Conservation (phyloP, 2,888 invertebrate genomes). For the Acrobasis consociella region DNA sequence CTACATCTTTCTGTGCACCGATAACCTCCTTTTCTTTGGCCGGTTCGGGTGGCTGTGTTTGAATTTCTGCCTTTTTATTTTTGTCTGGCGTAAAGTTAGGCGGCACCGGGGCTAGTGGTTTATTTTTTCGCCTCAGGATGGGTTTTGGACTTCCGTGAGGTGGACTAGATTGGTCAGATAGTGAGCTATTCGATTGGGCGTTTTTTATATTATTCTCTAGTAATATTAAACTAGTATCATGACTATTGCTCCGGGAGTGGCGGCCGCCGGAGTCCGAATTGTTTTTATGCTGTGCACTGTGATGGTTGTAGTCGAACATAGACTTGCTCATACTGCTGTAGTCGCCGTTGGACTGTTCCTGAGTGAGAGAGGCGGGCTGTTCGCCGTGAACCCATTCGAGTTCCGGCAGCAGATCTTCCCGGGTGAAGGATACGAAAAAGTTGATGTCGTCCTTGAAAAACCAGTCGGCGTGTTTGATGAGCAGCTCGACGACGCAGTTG, state of each 20-base stretch:
- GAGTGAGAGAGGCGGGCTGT: conserved; percentile 64
- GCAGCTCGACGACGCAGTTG: conserved; percentile 92
- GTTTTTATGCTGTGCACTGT: conserved; percentile 36
- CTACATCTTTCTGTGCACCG: conserved; percentile 55
- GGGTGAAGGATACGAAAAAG: conserved; percentile 85
- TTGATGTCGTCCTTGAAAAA: conserved; percentile 91
- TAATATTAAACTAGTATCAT: conserved; percentile 81
- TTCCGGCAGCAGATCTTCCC: conserved; percentile 81
- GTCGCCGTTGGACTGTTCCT: conserved; percentile 72
- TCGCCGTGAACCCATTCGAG: conserved; percentile 70
- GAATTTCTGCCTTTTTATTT: conserved; percentile 56
- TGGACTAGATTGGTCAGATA: conserved; percentile 86
- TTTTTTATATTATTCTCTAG: conserved; percentile 79
- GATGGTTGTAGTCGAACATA: conserved; percentile 65
- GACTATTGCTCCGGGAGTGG: conserved; percentile 83
- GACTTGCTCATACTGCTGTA: conserved; percentile 70
- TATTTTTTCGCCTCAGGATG: conserved; percentile 87
- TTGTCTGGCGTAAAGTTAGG: conserved; percentile 83
- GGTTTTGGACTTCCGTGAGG: conserved; percentile 90
- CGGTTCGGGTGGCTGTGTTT: conserved; percentile 42
- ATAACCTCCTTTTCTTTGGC: conserved; percentile 40
- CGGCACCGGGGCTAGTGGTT: conserved; percentile 88
- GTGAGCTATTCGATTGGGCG: conserved; percentile 86
- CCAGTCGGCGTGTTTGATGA: conserved; percentile 91
- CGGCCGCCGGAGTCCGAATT: conserved; percentile 53